A percentile compares a stretch with the other conserved stretches of the same genome.
These are phyloP conservation scores for Cotesia congregata DNA, from an alignment of 2,888 invertebrate genomes.

Conservation along the genomic window DNA sequence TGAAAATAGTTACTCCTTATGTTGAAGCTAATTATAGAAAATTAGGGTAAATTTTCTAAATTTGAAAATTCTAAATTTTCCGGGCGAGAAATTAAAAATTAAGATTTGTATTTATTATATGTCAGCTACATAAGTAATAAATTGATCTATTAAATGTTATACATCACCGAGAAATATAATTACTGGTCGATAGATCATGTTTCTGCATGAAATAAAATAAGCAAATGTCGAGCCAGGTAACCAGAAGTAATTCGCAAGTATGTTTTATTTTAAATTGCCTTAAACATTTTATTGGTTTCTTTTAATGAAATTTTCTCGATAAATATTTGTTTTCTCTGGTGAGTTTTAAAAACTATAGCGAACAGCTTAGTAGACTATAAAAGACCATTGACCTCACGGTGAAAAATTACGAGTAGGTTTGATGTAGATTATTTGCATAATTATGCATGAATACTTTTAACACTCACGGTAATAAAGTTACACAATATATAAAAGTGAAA, in stretches of 20 bases:
- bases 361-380: neutral
- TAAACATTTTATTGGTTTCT: neutral
- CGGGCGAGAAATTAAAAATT: neutral
- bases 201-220: neutral
- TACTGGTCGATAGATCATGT: neutral
- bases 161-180: neutral
- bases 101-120: neutral
- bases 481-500: too few species aligned
- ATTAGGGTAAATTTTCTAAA: too few species aligned
- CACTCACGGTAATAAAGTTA: too few species aligned
- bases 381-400: neutral
- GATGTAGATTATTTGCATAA: neutral
- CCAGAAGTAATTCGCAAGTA: neutral
- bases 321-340: neutral
- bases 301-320: neutral
- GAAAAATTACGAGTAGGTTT: neutral
- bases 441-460: too few species aligned
- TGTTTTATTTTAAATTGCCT: neutral
- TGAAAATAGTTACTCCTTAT: too few species aligned
- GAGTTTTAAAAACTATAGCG: neutral
- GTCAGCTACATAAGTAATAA: neutral
- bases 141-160: neutral
- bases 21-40: too few species aligned
- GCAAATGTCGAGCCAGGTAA: neutral
- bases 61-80: too few species aligned